Conservation (phyloP, 2,113 vertebrate species). For the Megaleporinus macrocephalus region DNA sequence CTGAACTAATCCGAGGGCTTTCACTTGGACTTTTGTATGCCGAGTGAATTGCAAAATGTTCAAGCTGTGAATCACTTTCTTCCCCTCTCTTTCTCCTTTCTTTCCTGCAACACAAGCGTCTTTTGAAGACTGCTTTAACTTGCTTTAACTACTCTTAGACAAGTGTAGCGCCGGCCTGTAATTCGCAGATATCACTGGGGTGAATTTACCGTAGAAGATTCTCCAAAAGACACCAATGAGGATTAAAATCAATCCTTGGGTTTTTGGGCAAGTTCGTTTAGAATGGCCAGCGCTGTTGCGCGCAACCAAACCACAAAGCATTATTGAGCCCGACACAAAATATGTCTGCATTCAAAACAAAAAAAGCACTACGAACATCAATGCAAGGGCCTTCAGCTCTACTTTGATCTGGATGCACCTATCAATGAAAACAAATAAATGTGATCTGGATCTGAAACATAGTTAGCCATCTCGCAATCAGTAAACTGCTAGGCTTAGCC, state of each 20-base stretch:
- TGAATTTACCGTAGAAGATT: conserved; percentile 23
- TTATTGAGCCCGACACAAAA: conserved; percentile 43
- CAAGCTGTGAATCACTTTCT: not conserved
- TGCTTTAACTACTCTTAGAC: not conserved
- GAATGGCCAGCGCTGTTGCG: conserved; percentile 17
- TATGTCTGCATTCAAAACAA: conserved; percentile 27
- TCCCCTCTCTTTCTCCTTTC: not conserved
- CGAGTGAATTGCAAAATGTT: not conserved
- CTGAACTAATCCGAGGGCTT: not conserved
- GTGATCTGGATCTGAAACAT: conserved; percentile 45
- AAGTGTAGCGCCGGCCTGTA: not conserved
- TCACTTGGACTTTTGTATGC: conserved; percentile 1
- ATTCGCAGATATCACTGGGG: not conserved
- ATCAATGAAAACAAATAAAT: conserved; percentile 47
- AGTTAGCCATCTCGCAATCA: conserved; percentile 47
- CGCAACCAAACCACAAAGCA: conserved; percentile 34
- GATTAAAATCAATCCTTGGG: conserved; percentile 45
- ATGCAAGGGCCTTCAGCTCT: conserved; percentile 51
- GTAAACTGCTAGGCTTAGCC: conserved; percentile 38
- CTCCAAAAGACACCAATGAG: conserved; percentile 32
- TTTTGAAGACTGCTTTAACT: not conserved
- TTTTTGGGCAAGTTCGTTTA: conserved; percentile 49
- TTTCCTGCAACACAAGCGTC: not conserved
- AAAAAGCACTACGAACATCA: conserved; percentile 17
- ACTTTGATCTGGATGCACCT: conserved; percentile 52